These are phyloP conservation scores for Coptotermes formosanus DNA, from an alignment of 1,140 invertebrate species.

Conservation along the genomic window DNA sequence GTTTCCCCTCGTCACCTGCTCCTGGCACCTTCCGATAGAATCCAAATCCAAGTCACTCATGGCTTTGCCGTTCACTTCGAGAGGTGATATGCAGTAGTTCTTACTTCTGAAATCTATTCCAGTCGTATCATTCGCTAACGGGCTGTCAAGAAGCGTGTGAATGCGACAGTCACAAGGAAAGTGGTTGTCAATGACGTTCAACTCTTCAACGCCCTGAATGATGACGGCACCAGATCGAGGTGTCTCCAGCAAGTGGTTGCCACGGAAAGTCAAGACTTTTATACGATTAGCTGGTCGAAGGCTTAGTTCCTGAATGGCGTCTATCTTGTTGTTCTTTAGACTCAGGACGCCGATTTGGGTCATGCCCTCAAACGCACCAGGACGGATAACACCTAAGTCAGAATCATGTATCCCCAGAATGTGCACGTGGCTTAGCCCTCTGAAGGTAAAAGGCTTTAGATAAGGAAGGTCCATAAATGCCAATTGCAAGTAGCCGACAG, in stretches of 20 bases:
- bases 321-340: constrained; percentile 80
- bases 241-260: constrained; percentile 77
- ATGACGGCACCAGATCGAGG: constrained; percentile 64
- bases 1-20: constrained; percentile 64
- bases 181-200: constrained; percentile 72
- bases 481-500: constrained; percentile 71
- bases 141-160: constrained; percentile 68
- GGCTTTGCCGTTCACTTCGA: constrained; percentile 72
- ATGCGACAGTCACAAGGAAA: constrained; percentile 82
- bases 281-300: constrained; percentile 66
- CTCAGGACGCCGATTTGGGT: constrained; percentile 60
- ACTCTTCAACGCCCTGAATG: constrained; percentile 62
- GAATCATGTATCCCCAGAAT: constrained; percentile 69
- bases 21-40: constrained; percentile 63
- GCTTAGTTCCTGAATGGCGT: constrained; percentile 69
- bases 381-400: constrained; percentile 61
- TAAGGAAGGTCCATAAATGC: constrained; percentile 77
- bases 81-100: constrained; percentile 80
- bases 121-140: constrained; percentile 59
- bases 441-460: constrained; percentile 68
- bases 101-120: constrained; percentile 64
- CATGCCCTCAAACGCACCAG: constrained; percentile 64
- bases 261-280: constrained; percentile 66
- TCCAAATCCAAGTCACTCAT: constrained; percentile 69
- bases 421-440: constrained; percentile 70